Evolutionary conservation across 2,797 vertebrate species (phyloP), one percentile per base, ranked within the genome.

Genomic region (Aselliscus stoliczkanus): DNA sequence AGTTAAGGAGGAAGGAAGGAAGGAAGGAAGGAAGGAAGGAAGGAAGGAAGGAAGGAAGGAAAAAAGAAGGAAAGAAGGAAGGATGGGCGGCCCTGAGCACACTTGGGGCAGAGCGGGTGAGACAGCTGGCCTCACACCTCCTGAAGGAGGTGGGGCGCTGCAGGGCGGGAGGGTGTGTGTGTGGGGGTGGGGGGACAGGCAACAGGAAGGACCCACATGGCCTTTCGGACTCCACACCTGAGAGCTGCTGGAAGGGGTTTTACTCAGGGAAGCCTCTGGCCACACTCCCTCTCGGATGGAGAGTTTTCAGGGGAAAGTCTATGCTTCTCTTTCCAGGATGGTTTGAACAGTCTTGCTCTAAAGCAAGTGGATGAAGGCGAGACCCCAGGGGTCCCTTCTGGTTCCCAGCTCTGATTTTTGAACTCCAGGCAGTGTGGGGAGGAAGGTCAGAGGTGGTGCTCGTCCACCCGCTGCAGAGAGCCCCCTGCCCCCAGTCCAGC

Each of bases 161-260:
- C 29, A 5, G 44, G 12, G 2, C 13, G 65, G 21, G 25, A 42
- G 31, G 7, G 42, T 54, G 52, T 54, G 14, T 7, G 21, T n/a
- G 25, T 31, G 23, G n/a, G 52, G 5, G 34, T 1, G 18, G 34
- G 31, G 20, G 1, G 47, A 0, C 1, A 15, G 4, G 21, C 47
- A 42, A 60, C 42, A 29, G 34, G n/a, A 73, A 56, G 29, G 27
- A 29, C 47, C 67, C 7, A 4, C 0, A 7, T 31, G 0, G 3
- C 21, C 20, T 37, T 47, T 50, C 27, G 7, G 15, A 34, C 3
- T 18, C n/a, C 4, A 27, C 79, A 37, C 34, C 85, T 21, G 14
- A 10, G n/a, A 44, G 58, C 1, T 20, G 39, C 37, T 23, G 14
- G 2, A 14, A 17, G 42, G 17, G 44, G 23, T 65, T 18, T 75